Evolutionary conservation across 2,797 vertebrate species (phyloP), one percentile per base, ranked within the genome.

Genomic region (Poeciliopsis turneri): DNA sequence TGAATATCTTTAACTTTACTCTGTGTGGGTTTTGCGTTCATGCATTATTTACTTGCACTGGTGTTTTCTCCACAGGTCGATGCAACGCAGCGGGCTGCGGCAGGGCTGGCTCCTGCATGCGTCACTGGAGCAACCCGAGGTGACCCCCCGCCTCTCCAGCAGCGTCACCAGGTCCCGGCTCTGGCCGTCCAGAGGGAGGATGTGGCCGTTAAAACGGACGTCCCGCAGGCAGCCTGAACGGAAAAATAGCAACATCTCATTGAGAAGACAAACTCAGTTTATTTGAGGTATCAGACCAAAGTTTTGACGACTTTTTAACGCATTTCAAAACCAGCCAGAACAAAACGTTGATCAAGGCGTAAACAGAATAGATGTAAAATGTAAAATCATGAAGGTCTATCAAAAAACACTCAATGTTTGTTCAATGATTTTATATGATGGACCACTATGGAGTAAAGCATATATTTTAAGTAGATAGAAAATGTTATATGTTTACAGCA

Each of bases 31-130:
- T 47, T 18, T 70, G 10, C 75, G 18, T 61, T 30, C 20, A 9
- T 53, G 43, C 30, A 72, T 55, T 13, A 55, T 33, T 25, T 84
- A 97, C 96, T 94, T 94, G 96, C 97, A 97, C 89, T 97, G 96
- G 0, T 97, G 94, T 82, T 96, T 97, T 90, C 96, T 96, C 97
- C 97, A 97, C 81, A 97, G 92, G 83, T 97, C 96, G 16, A 96
- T 84, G n/a, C 96, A 97, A 85, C 89, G 92, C 66, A 98, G 95
- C 0, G 96, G 96, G 80, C 91, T 93, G 82, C 86, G 90, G 75
- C 97, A 97, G 5, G 97, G 96, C 12, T 93, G 94, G 74, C 81
- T 79, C 75, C 91, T 94, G 92, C 97, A 97, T 88, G 96, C 95
- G 41, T 96, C 92, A 15, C 96, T 97, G 74, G 90, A 87, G 82